Percentiles rank a stretch among this genome's conserved stretches.
Conservation (phyloP, 1,140 invertebrate species). For the Eurosta solidaginis region DNA sequence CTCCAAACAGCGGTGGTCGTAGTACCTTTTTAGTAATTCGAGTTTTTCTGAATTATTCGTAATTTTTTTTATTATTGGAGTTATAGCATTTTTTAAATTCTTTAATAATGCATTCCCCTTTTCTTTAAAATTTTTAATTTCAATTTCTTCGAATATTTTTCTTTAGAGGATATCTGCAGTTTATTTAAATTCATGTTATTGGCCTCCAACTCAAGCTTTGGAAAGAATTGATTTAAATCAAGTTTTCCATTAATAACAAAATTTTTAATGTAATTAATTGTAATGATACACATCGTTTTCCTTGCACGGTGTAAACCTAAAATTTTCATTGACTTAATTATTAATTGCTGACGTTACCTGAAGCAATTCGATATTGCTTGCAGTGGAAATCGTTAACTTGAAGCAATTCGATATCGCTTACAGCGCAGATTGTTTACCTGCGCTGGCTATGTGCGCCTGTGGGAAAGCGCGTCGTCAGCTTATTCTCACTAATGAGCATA, state of each 20-base stretch:
- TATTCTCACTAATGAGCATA: too few species aligned
- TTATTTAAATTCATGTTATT: background rate
- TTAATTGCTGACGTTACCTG: too few species aligned
- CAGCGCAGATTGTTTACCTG: too few species aligned
- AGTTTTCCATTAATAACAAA: background rate
- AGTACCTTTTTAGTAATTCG: background rate
- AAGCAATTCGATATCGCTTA: too few species aligned
- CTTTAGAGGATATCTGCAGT: background rate
- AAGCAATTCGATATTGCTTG: too few species aligned
- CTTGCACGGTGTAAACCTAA: background rate
- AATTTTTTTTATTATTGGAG: background rate
- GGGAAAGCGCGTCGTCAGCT: too few species aligned
- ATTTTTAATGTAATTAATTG: background rate
- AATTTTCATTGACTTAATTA: too few species aligned
- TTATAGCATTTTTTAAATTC: slow-evolving; percentile 1
- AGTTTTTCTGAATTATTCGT: background rate
- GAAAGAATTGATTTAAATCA: too few species aligned
- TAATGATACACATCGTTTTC: background rate
- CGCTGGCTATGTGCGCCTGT: too few species aligned
- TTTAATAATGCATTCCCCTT: background rate
- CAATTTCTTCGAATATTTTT: background rate
- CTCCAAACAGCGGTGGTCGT: background rate
- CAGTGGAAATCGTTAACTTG: too few species aligned
- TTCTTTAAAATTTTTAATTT: background rate
- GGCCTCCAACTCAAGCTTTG: background rate